Percentiles rank a stretch among this genome's conserved stretches.
These are phyloP conservation scores for Apis dorsata DNA, from an alignment of 1,140 invertebrate genomes.

Conservation along the genomic window DNA sequence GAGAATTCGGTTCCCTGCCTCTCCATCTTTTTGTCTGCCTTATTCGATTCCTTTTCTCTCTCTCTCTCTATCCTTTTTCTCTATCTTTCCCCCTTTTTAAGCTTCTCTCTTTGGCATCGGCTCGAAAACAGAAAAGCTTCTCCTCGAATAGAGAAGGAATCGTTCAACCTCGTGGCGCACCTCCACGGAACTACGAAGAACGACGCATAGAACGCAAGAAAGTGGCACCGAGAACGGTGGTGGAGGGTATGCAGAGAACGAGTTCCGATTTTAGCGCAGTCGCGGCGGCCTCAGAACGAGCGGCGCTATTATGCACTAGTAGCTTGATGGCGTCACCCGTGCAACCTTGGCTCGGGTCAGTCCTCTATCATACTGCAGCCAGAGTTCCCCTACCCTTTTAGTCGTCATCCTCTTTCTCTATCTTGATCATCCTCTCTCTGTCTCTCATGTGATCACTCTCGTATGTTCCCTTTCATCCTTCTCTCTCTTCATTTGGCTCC, in stretches of 20 bases:
- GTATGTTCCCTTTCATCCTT: background rate
- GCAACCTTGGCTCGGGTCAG: conserved; percentile 80
- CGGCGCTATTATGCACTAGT: conserved; percentile 79
- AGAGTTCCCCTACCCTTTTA: conserved; percentile 63
- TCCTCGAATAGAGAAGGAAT: conserved; percentile 52
- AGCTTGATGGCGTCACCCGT: conserved; percentile 78
- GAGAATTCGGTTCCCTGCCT: conserved; percentile 53
- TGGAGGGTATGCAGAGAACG: conserved; percentile 38
- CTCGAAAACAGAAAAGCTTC: conserved; percentile 54
- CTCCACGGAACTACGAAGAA: conserved; percentile 56
- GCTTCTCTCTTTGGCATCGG: conserved; percentile 11
- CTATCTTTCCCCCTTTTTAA: background rate
- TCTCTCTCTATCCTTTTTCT: background rate
- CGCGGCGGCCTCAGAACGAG: conserved; percentile 71
- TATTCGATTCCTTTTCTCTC: background rate
- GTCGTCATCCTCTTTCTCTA: conserved; percentile 45
- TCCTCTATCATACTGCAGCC: conserved; percentile 79
- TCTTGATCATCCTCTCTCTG: background rate
- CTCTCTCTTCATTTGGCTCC: conserved; percentile 38
- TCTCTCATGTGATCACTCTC: conserved; percentile 7
- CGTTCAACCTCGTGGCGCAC: conserved; percentile 50
- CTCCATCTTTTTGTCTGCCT: conserved; percentile 16
- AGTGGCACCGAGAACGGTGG: background rate
- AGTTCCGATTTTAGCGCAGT: conserved; percentile 69
- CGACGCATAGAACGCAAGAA: conserved; percentile 20